Conservation (phyloP, 2,113 vertebrate genomes). For the Corvus cornix region DNA sequence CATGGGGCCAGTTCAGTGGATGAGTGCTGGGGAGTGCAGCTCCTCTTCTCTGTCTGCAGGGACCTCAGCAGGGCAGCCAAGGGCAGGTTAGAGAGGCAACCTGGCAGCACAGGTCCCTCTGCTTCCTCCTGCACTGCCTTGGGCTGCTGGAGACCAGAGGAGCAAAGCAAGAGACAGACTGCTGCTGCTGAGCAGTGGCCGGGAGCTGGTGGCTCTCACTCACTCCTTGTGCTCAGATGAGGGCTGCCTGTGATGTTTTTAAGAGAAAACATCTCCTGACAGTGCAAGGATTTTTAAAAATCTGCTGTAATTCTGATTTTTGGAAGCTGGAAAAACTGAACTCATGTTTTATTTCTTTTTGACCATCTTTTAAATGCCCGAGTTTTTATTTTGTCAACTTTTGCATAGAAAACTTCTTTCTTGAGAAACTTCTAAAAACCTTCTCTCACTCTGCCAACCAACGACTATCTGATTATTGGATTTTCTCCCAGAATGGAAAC, state of each 20-base stretch:
- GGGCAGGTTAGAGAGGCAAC: not conserved
- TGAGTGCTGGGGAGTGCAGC: not conserved
- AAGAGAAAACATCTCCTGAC: not conserved
- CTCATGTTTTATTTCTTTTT: not conserved
- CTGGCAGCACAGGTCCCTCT: not conserved
- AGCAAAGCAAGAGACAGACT: not conserved
- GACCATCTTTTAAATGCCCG: not conserved
- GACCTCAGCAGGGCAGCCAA: not conserved
- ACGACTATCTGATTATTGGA: not conserved
- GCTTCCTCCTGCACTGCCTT: not conserved
- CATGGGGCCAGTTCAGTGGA: not conserved
- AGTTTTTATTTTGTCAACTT: not conserved
- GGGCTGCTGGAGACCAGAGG: rapidly evolving
- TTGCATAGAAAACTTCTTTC: not conserved
- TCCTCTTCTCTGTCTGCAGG: not conserved
- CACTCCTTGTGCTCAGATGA: rapidly evolving
- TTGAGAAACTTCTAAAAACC: not conserved
- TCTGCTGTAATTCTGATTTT: not conserved
- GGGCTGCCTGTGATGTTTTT: not conserved
- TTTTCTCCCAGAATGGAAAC: not conserved
- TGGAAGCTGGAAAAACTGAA: not conserved
- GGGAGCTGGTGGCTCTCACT: not conserved
- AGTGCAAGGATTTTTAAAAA: not conserved
- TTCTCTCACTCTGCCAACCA: not conserved
- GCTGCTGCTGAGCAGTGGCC: not conserved